phyloP scores from a whole-genome alignment of 2,888 invertebrate genomes.

The Calephelis perditalis region DNA sequence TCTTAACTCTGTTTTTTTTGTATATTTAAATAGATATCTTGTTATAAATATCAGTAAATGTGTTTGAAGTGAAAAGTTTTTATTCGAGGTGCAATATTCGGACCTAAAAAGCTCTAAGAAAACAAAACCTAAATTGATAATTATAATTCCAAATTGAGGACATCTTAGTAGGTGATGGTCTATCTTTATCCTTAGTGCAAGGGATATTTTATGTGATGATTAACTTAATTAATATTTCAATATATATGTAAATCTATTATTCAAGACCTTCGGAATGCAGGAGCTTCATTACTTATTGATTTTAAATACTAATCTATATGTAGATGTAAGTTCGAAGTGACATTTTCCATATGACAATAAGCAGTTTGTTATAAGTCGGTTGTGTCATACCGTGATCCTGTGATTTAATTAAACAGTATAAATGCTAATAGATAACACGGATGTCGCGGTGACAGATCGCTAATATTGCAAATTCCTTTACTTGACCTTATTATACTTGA shows the following conservation, averaged over 20 bases:
- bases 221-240: slow-evolving; percentile 19
- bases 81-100: too few relatives aligned
- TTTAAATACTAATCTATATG: slow-evolving; percentile 27
- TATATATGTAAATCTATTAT: slow-evolving; percentile 24
- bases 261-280: slow-evolving; percentile 21
- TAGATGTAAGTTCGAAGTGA: slow-evolving; percentile 37
- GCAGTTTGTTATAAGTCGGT: slow-evolving; percentile 54
- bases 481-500: slow-evolving; percentile 63
- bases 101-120: too few relatives aligned
- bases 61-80: too few relatives aligned
- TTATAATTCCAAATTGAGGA: neutral
- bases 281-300: slow-evolving; percentile 40
- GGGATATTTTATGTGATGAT: slow-evolving; percentile 17
- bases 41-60: too few relatives aligned
- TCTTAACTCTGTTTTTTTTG: too few relatives aligned
- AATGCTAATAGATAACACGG: slow-evolving; percentile 36
- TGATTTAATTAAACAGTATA: slow-evolving; percentile 39
- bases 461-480: slow-evolving; percentile 59
- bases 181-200: slow-evolving; percentile 17
- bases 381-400: slow-evolving; percentile 44
- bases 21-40: too few relatives aligned
- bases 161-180: slow-evolving; percentile 12
- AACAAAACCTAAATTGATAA: too few relatives aligned
- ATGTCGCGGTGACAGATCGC: slow-evolving; percentile 34
- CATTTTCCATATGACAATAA: slow-evolving; percentile 56